A percentile compares a stretch with the other conserved stretches of the same genome.
These are phyloP conservation scores for Pygocentrus nattereri DNA, from an alignment of 2,797 vertebrate genomes.

Conservation along the genomic window DNA sequence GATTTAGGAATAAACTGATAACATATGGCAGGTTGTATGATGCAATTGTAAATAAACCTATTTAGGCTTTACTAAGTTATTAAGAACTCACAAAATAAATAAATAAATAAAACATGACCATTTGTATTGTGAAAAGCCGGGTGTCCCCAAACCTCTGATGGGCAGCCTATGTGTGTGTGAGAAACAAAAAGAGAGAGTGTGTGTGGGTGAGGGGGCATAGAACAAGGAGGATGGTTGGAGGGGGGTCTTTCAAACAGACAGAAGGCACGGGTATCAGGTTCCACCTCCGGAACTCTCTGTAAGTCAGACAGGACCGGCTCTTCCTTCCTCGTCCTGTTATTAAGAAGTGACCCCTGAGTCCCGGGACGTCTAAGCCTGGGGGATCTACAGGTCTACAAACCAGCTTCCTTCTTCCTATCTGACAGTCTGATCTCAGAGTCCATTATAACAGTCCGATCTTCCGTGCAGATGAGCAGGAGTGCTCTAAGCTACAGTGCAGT, in stretches of 20 bases:
- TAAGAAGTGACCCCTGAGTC: slow-evolving; percentile 16
- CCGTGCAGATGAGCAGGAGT: no score
- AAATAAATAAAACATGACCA: no score
- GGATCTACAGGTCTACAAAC: background rate
- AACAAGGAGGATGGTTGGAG: slow-evolving; percentile 37
- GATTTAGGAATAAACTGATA: no score
- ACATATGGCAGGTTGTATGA: no score
- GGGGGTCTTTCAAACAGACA: slow-evolving; percentile 54
- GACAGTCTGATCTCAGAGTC: no score
- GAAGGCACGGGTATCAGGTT: slow-evolving; percentile 56
- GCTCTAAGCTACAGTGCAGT: no score
- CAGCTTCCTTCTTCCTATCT: background rate
- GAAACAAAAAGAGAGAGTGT: background rate
- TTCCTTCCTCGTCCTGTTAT: slow-evolving; percentile 25
- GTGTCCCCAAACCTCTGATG: no score
- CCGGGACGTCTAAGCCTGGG: background rate
- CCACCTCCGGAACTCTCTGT: slow-evolving; percentile 50
- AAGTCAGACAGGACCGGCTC: slow-evolving; percentile 15
- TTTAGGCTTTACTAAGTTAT: no score
- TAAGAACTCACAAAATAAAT: no score
- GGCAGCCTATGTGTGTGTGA: slow-evolving; percentile 23
- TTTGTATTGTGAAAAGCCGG: no score
- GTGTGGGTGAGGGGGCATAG: slow-evolving; percentile 27
- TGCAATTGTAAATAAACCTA: no score
- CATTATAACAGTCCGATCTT: no score